Evolutionary conservation across 1,140 invertebrate species (phyloP).

Genomic region (Cydia fagiglandana): DNA sequence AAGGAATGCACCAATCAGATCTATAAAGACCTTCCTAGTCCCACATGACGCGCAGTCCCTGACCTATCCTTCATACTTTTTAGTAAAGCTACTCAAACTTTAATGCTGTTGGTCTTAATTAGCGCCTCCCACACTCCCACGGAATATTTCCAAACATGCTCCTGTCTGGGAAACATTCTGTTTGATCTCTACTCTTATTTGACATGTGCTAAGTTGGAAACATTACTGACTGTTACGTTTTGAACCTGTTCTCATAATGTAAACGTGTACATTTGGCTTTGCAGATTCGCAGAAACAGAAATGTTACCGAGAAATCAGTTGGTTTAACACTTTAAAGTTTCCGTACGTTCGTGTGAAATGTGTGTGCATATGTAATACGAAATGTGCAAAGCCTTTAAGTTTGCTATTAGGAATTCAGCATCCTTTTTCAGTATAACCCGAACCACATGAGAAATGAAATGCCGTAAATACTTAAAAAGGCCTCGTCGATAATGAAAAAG

Average conservation of each 20-base stretch:
- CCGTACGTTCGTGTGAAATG: neutral
- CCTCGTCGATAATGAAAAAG: neutral
- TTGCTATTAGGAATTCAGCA: too few relatives aligned
- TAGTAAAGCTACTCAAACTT: conserved; percentile 20
- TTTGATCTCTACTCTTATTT: conserved; percentile 43
- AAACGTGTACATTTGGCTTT: neutral
- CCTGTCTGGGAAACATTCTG: conserved; percentile 56
- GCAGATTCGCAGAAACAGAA: neutral
- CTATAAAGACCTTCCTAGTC: neutral
- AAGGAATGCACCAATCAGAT: neutral
- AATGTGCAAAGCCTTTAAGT: neutral
- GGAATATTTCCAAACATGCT: conserved; percentile 54
- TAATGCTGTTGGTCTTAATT: conserved; percentile 59
- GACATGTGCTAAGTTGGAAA: conserved; percentile 9
- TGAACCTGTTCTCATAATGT: conserved; percentile 10
- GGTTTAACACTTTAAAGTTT: conserved; percentile 1
- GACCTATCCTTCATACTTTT: conserved; percentile 12
- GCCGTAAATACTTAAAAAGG: neutral
- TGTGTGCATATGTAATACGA: neutral
- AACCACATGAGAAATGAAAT: neutral
- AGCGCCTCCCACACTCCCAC: conserved; percentile 67
- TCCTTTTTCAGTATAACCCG: too few relatives aligned
- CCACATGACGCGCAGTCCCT: neutral
- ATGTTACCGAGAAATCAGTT: neutral
- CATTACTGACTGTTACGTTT: conserved; percentile 2